Evolutionary conservation across 2,113 vertebrate species (phyloP).

Genomic region (Poicephalus meyeri): DNA sequence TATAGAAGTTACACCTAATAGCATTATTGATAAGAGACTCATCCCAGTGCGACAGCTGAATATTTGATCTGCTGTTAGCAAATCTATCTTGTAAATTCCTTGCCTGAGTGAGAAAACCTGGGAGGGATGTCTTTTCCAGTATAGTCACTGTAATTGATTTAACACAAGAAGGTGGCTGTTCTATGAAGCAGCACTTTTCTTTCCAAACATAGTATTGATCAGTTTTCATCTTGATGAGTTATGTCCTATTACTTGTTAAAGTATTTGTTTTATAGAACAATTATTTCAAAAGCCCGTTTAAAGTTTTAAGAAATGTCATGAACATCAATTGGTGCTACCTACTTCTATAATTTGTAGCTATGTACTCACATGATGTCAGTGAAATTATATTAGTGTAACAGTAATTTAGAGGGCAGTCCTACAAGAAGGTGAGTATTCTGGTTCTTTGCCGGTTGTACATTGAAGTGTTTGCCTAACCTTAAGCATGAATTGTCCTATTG

Average conservation of each 20-base stretch:
- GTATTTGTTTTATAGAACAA: neutral
- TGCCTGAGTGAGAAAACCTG: neutral
- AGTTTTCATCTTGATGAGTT: neutral
- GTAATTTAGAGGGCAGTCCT: neutral
- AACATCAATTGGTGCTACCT: neutral
- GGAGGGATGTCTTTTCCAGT: neutral
- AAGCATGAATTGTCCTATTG: neutral
- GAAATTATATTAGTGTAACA: neutral
- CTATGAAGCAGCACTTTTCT: neutral
- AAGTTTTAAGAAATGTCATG: neutral
- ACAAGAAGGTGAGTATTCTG: neutral
- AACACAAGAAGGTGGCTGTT: neutral
- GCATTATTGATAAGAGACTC: neutral
- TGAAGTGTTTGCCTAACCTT: conserved; percentile 11
- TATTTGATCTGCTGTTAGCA: neutral
- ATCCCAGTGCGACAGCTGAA: neutral
- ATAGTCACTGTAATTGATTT: neutral
- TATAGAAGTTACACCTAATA: neutral
- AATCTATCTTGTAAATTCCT: neutral
- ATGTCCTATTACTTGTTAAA: neutral
- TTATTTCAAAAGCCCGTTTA: neutral
- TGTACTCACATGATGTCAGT: neutral
- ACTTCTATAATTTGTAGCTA: neutral
- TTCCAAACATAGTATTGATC: neutral
- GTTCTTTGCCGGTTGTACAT: neutral